phyloP scores from a whole-genome alignment of 2,888 invertebrate species.

The Drosophila barbarae region DNA sequence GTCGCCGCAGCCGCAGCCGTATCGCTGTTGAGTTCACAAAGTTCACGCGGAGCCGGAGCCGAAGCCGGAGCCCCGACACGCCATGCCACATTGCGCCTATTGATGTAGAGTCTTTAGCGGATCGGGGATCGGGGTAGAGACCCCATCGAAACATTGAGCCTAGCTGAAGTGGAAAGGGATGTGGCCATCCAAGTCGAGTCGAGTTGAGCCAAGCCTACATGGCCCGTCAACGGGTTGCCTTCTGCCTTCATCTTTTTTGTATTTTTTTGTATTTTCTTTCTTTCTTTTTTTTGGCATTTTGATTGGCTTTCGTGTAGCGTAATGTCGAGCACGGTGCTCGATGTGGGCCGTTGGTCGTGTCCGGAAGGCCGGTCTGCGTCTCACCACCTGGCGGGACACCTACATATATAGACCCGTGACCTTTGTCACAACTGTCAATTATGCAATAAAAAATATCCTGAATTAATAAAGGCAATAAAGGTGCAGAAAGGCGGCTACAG shows the following conservation, averaged over 20 bases:
- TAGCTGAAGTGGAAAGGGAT: conserved; percentile 2
- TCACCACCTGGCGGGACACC: conserved; percentile 13
- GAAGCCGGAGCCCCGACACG: conserved; percentile 39
- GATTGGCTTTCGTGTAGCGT: conserved; percentile 55
- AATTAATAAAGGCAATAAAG: conserved; percentile 16
- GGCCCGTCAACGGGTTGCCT: conserved; percentile 24
- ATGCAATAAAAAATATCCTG: conserved; percentile 15
- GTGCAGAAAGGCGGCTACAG: not conserved
- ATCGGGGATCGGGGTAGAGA: not conserved
- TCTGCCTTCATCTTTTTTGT: conserved; percentile 4
- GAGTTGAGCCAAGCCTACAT: conserved; percentile 3
- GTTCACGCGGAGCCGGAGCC: conserved; percentile 45
- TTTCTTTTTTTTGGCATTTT: conserved; percentile 30
- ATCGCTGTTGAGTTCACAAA: conserved; percentile 51
- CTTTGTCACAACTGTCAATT: conserved; percentile 36
- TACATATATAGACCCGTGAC: conserved; percentile 5
- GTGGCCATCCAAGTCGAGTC: not conserved
- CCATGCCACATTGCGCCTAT: conserved; percentile 30
- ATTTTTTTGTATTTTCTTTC: not conserved
- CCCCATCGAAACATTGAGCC: not conserved
- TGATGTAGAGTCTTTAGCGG: conserved; percentile 13
- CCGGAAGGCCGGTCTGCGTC: conserved; percentile 7
- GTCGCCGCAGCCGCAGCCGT: conserved; percentile 50
- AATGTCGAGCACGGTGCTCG: conserved; percentile 36
- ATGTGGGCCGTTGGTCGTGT: conserved; percentile 9